A percentile compares a stretch with the other conserved stretches of the same genome.
phyloP scores from a whole-genome alignment of 2,888 invertebrate species.

The Phalangium opilio region DNA sequence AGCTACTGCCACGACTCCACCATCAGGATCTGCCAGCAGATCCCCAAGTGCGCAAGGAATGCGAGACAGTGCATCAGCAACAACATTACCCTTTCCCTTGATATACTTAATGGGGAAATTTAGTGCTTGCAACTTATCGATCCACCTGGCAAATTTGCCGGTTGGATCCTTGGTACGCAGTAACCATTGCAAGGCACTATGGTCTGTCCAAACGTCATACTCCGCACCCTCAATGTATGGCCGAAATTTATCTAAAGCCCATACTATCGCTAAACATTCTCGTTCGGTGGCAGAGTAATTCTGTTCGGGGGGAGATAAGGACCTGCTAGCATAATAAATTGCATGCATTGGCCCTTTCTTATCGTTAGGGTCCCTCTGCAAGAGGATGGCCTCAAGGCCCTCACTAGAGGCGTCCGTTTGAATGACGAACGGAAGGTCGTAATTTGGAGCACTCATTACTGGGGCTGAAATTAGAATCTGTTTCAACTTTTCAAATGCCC shows the following conservation, averaged over 20 bases:
- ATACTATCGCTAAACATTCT: slow-evolving; percentile 29
- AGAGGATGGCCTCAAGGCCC: slow-evolving; percentile 23
- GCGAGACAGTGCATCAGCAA: slow-evolving; percentile 31
- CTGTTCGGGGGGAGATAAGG: no score
- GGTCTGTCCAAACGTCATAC: slow-evolving; percentile 32
- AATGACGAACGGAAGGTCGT: not conserved
- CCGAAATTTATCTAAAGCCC: slow-evolving; percentile 29
- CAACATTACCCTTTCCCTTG: slow-evolving; percentile 28
- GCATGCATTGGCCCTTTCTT: slow-evolving; percentile 9
- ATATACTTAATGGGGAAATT: slow-evolving; percentile 29
- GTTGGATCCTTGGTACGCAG: slow-evolving; percentile 29
- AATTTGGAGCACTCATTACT: not conserved
- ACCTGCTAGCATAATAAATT: slow-evolving; percentile 22
- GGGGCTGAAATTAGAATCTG: not conserved
- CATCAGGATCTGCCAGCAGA: no score
- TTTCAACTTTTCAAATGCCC: not conserved
- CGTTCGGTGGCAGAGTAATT: slow-evolving; percentile 32
- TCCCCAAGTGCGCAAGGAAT: no score
- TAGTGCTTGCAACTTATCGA: slow-evolving; percentile 29
- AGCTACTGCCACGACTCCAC: no score
- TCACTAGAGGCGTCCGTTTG: slow-evolving; percentile 20
- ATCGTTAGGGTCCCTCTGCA: slow-evolving; percentile 16
- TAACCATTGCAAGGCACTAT: slow-evolving; percentile 35
- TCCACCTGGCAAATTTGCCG: slow-evolving; percentile 35
- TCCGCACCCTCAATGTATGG: slow-evolving; percentile 29